Evolutionary conservation across 2,888 invertebrate species (phyloP).

Genomic region (Ormyrus nitidulus): DNA sequence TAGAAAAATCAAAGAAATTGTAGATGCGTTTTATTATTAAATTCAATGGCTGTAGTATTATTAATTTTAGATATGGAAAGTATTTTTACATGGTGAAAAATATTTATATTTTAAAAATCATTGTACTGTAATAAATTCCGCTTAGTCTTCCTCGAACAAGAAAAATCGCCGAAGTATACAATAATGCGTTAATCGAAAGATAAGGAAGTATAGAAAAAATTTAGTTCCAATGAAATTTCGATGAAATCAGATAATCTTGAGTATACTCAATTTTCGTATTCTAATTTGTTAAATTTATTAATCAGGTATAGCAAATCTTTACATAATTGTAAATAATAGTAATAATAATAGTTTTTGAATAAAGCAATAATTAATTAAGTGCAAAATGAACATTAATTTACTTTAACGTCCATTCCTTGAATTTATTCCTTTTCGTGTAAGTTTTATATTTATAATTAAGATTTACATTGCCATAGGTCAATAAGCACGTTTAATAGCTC

Average conservation of each 20-base stretch:
- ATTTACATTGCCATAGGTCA: too few species aligned
- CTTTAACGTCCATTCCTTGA: not conserved
- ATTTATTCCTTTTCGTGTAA: not conserved
- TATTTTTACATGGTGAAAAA: constrained; percentile 57
- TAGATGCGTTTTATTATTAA: constrained; percentile 38
- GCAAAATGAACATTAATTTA: not conserved
- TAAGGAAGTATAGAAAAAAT: constrained; percentile 25
- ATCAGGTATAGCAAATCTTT: constrained; percentile 46
- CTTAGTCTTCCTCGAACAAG: constrained; percentile 47
- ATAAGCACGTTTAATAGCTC: too few species aligned
- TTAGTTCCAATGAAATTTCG: constrained; percentile 34
- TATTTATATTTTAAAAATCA: constrained; percentile 49
- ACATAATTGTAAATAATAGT: constrained; percentile 51
- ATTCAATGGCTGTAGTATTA: constrained; percentile 50
- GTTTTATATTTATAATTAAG: too few species aligned
- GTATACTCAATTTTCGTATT: constrained; percentile 40
- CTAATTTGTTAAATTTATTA: constrained; percentile 44
- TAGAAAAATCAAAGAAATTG: constrained; percentile 30
- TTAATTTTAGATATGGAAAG: constrained; percentile 57
- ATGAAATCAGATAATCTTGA: constrained; percentile 30
- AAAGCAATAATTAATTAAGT: constrained; percentile 48
- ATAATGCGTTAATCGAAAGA: constrained; percentile 30
- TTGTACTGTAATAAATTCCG: constrained; percentile 46
- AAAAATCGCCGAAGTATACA: constrained; percentile 27
- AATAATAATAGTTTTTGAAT: constrained; percentile 33